These are phyloP conservation scores for Heptranchias perlo DNA, from an alignment of 2,113 vertebrate genomes.

Conservation along the genomic window DNA sequence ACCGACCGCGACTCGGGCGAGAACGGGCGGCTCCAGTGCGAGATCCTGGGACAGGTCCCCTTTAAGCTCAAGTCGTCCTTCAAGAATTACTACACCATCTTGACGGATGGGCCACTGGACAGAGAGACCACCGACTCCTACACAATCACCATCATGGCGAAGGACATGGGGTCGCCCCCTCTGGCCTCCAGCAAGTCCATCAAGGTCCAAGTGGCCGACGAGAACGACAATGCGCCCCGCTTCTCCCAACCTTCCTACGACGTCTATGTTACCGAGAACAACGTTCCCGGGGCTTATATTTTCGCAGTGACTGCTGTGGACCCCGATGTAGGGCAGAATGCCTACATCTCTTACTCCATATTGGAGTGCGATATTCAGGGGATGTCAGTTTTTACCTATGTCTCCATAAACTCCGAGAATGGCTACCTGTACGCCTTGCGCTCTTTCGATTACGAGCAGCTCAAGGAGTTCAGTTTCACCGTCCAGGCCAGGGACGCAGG, in stretches of 20 bases:
- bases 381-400: constrained; percentile 96
- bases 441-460: constrained; percentile 93
- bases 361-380: constrained; percentile 90
- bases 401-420: constrained; percentile 94
- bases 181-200: constrained; percentile 86
- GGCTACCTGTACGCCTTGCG: constrained; percentile 90
- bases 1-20: constrained; percentile 86
- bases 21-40: constrained; percentile 86
- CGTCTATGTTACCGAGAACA: constrained; percentile 94
- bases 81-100: constrained; percentile 87
- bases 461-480: constrained; percentile 89
- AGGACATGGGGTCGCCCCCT: constrained; percentile 76
- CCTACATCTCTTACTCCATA: constrained; percentile 83
- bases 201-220: constrained; percentile 84
- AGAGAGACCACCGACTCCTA: constrained; percentile 84
- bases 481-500: constrained; percentile 81
- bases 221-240: constrained; percentile 90
- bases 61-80: constrained; percentile 91
- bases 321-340: constrained; percentile 82
- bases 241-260: constrained; percentile 86
- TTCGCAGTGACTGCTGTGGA: constrained; percentile 88
- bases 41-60: constrained; percentile 79
- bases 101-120: constrained; percentile 85
- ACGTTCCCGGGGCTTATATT: constrained; percentile 93
- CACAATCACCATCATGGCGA: constrained; percentile 83